Conservation (phyloP, 2,113 vertebrate genomes). For the Lophotis ruficrista region DNA sequence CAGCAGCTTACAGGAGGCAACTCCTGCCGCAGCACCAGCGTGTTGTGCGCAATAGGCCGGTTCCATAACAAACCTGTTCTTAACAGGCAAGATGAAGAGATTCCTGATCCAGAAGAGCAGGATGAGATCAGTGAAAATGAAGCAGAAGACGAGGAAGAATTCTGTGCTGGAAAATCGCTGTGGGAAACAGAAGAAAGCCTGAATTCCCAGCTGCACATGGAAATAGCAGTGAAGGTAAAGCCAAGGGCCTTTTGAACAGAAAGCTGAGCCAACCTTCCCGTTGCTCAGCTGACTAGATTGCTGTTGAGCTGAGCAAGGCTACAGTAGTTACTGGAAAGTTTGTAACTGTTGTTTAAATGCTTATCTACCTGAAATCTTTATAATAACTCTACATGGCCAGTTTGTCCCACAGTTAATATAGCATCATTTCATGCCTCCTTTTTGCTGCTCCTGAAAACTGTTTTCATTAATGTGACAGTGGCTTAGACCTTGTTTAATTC, state of each 20-base stretch:
- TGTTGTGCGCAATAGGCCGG: neutral
- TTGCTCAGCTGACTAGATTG: neutral
- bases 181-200: constrained; percentile 72
- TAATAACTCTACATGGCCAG: neutral
- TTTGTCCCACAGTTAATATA: neutral
- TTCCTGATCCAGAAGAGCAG: constrained; percentile 75
- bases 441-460: neutral
- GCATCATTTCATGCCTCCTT: neutral
- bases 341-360: neutral
- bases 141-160: constrained; percentile 69
- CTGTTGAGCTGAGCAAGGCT: neutral
- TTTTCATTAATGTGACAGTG: neutral
- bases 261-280: neutral
- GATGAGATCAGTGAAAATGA: constrained; percentile 69
- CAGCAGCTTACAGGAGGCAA: neutral
- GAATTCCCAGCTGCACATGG: constrained; percentile 41
- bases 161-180: constrained; percentile 56
- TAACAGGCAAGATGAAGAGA: constrained; percentile 76
- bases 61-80: neutral
- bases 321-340: neutral
- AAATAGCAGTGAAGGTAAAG: constrained; percentile 63
- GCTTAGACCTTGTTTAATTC: neutral
- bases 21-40: neutral
- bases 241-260: neutral
- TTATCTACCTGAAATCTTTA: neutral